Base-by-base conservation (phyloP, 2,113 vertebrate species). In the Ceratotherium simum region DNA sequence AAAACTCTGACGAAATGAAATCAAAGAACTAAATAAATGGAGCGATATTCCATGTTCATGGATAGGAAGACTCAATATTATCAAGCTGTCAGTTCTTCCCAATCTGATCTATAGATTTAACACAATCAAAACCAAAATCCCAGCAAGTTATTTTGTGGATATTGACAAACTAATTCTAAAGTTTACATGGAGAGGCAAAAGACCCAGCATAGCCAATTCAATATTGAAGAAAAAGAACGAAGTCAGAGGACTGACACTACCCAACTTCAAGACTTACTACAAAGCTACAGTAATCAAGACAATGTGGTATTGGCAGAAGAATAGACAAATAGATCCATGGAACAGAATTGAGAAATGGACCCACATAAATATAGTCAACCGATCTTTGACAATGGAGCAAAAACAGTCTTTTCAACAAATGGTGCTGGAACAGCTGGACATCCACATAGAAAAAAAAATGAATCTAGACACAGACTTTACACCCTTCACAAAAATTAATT, bases 401-500 rank as follows among this genome's bases (percentile, higher is more conserved):
- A 75, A n/a, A 58, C 3, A 39, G 23, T 64, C 51, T 70, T 65
- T 65, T 93, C 60, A 83, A 84, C 72, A 46, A 90, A 75, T 31
- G 62, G 42, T 39, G 29, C 39, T 83, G 27, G 60, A 62, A 69
- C 29, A 48, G 78, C 21, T 62, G 81, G 17, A 73, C 11, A 60
- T 58, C 11, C 46, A 33, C 14, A 48, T 42, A 64, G 27, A 48
- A 78, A 82, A 72, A 39, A 11, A 60, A 85, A 46, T 29, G 12
- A 73, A 67, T 54, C 23, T 42, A 79, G 25, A 78, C 42, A 42
- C 17, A 31, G 39, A 78, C 21, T 39, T 70, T 93, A 78, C 1
- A 80, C 17, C 16, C 21, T 36, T 90, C 31, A 82, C 10, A 88
- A 92, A 92, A 92, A 87, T 75, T 88, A 92, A 93, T 31, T 88